Percentiles rank a stretch among this genome's conserved stretches.
phyloP scores from a whole-genome alignment of 2,797 vertebrate genomes.

The Neopelma chrysocephalum region DNA sequence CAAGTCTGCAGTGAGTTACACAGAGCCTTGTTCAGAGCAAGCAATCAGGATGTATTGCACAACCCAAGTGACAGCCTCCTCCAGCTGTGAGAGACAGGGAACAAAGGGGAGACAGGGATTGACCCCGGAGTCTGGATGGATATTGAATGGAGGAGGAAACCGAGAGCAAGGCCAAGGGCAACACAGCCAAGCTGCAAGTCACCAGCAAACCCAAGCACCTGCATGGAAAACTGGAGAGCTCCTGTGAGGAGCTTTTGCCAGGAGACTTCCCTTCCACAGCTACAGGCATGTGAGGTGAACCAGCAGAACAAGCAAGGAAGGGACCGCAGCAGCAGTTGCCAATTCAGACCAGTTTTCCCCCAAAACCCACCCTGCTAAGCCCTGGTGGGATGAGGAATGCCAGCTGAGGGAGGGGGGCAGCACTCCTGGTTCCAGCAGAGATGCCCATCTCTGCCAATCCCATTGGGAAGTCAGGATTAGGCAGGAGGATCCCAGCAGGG shows the following conservation, averaged over 20 bases:
- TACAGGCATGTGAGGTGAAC: accelerated
- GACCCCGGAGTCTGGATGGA: background rate
- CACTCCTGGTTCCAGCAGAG: background rate
- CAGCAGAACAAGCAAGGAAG: background rate
- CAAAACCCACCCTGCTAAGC: background rate
- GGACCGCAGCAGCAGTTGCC: background rate
- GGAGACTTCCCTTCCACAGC: background rate
- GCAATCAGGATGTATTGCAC: background rate
- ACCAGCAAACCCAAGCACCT: background rate
- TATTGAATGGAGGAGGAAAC: background rate
- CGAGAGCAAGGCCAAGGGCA: background rate
- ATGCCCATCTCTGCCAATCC: background rate
- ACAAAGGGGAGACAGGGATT: background rate
- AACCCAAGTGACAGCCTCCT: background rate
- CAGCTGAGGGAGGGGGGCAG: background rate
- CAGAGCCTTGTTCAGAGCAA: background rate
- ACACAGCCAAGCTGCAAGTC: background rate
- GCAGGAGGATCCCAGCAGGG: background rate
- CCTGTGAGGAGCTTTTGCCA: background rate
- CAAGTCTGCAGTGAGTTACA: background rate
- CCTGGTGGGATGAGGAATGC: background rate
- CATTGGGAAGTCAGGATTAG: accelerated
- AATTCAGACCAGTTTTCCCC: background rate
- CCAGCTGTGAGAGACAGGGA: background rate
- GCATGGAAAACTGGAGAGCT: background rate